These are phyloP conservation scores for Rhinoraja longicauda DNA, from an alignment of 2,797 vertebrate genomes.

Conservation along the genomic window DNA sequence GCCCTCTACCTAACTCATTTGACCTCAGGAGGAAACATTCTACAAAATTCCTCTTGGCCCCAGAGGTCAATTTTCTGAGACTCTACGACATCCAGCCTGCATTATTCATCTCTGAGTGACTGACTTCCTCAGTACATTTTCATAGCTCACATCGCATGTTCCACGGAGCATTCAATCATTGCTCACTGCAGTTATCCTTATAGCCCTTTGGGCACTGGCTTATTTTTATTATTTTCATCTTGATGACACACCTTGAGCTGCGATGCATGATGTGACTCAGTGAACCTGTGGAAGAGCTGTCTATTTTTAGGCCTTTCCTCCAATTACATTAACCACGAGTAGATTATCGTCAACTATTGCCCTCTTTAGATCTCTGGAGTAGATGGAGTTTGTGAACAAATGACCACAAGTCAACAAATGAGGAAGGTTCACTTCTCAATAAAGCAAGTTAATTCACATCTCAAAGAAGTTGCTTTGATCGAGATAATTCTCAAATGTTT, in stretches of 20 bases:
- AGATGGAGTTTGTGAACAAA: not conserved
- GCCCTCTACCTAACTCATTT: not conserved
- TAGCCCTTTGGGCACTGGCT: not conserved
- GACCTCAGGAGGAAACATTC: not conserved
- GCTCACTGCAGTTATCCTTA: not conserved
- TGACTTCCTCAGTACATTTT: slow-evolving; percentile 1
- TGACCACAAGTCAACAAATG: not conserved
- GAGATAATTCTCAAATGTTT: not conserved
- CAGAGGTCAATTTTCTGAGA: not conserved
- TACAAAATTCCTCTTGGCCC: not conserved
- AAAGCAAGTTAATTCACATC: not conserved
- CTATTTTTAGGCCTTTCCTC: not conserved
- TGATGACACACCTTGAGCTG: not conserved
- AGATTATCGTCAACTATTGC: not conserved
- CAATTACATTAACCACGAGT: not conserved
- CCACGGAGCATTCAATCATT: not conserved
- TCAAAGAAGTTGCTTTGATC: not conserved
- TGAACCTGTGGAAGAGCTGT: slow-evolving; percentile 1
- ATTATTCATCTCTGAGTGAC: not conserved
- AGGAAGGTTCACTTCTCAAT: not conserved
- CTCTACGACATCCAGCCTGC: not conserved
- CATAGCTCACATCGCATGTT: not conserved
- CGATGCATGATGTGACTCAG: not conserved
- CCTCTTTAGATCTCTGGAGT: not conserved
- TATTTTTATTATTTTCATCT: slow-evolving; percentile 18